These are phyloP conservation scores for Mus spicilegus DNA, from an alignment of 2,113 vertebrate genomes.

Conservation along the genomic window DNA sequence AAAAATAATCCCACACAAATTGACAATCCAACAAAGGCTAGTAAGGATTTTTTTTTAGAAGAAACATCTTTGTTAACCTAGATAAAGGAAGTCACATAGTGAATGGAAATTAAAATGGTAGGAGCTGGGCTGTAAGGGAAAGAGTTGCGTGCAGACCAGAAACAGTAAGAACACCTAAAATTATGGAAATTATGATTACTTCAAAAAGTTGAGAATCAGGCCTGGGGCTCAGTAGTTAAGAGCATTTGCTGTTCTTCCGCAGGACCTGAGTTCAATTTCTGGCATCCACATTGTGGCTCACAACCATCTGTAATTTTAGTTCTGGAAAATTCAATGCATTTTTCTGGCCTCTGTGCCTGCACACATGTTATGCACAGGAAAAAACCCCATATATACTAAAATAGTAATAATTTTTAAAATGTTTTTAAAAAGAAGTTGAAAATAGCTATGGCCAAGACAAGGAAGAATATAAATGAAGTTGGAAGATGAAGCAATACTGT, in stretches of 20 bases:
- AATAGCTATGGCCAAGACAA: conserved; percentile 37
- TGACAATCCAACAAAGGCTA: neutral
- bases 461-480: conserved; percentile 38
- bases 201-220: neutral
- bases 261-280: neutral
- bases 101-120: neutral
- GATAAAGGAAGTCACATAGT: neutral
- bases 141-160: neutral
- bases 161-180: conserved; percentile 30
- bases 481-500: neutral
- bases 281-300: neutral
- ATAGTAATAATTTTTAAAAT: neutral
- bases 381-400: neutral
- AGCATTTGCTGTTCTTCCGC: neutral
- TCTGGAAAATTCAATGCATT: neutral
- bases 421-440: neutral
- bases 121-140: neutral
- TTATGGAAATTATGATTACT: conserved; percentile 21
- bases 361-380: neutral
- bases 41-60: neutral
- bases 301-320: neutral
- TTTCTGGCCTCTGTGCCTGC: neutral
- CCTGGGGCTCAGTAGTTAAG: neutral
- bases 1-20: neutral
- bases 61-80: conserved; percentile 26